A percentile compares a stretch with the other conserved stretches of the same genome.
These are phyloP conservation scores for Galago senegalensis DNA, from an alignment of 2,797 vertebrate genomes.

Conservation along the genomic window DNA sequence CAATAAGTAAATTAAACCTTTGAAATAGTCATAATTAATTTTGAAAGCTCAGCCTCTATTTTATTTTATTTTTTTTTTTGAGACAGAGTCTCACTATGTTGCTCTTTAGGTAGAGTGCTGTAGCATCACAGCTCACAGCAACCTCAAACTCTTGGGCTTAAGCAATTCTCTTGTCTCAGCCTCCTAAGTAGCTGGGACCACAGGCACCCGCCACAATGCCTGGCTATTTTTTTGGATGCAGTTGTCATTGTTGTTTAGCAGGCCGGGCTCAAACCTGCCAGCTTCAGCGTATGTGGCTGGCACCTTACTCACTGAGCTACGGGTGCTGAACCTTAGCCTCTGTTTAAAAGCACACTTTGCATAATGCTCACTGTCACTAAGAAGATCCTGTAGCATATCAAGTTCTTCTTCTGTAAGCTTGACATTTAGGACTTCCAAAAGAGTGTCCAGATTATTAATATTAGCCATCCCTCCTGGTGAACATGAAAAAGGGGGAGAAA, in stretches of 20 bases:
- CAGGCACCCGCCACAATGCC: too few species aligned
- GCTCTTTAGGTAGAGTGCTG: too few species aligned
- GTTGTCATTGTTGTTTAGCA: too few species aligned
- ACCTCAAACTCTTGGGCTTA: too few species aligned
- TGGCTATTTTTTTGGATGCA: too few species aligned
- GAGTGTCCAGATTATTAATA: constrained; percentile 57
- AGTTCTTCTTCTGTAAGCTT: constrained; percentile 65
- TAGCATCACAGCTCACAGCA: too few species aligned
- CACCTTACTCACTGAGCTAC: too few species aligned
- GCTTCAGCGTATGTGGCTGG: too few species aligned
- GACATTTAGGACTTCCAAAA: constrained; percentile 45
- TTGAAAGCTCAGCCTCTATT: neutral
- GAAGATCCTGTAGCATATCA: neutral
- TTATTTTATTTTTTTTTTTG: neutral
- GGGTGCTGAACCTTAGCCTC: neutral
- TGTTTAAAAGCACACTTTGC: neutral
- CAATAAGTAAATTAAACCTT: neutral
- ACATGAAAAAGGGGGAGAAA: constrained; percentile 4
- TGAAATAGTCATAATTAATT: neutral
- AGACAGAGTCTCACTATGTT: too few species aligned
- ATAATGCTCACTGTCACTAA: constrained; percentile 61
- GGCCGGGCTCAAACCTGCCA: too few species aligned
- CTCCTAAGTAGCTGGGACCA: too few species aligned
- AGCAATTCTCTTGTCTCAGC: too few species aligned
- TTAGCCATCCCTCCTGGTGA: constrained; percentile 53